A percentile compares a stretch with the other conserved stretches of the same genome.
These are phyloP conservation scores for Hippocampus abdominalis DNA, from an alignment of 2,113 vertebrate genomes.

Conservation along the genomic window DNA sequence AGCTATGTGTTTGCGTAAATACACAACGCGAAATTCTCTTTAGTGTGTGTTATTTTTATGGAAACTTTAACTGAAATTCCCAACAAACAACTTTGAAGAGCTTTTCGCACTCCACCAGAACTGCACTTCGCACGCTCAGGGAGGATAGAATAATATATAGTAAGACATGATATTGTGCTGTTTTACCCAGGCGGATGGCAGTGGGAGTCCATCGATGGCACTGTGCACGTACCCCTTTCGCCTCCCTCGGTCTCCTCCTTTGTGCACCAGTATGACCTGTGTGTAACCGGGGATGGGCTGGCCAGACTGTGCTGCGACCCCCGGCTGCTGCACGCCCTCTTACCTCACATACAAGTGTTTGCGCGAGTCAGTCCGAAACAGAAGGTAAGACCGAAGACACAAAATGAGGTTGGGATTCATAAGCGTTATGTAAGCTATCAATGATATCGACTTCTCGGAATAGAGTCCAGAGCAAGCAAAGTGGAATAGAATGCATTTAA, in stretches of 20 bases:
- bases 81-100: no score
- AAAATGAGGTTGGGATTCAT: background rate
- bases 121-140: background rate
- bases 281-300: constrained; percentile 89
- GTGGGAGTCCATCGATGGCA: constrained; percentile 84
- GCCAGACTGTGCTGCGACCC: constrained; percentile 70
- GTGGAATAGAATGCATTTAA: background rate
- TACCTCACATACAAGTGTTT: constrained; percentile 74
- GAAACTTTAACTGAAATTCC: no score
- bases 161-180: constrained; percentile 5
- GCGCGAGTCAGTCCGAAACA: constrained; percentile 79
- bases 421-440: background rate
- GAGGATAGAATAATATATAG: background rate
- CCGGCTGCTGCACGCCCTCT: constrained; percentile 58
- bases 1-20: background rate
- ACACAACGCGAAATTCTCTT: no score
- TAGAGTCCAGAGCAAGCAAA: background rate
- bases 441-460: background rate
- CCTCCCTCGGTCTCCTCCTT: constrained; percentile 67
- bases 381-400: constrained; percentile 57
- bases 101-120: background rate
- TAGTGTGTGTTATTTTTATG: no score
- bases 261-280: constrained; percentile 76
- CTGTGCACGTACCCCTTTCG: constrained; percentile 60
- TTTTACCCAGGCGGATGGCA: constrained; percentile 74